Conservation (phyloP, 2,888 invertebrate genomes). For the Tribolium freemani region DNA sequence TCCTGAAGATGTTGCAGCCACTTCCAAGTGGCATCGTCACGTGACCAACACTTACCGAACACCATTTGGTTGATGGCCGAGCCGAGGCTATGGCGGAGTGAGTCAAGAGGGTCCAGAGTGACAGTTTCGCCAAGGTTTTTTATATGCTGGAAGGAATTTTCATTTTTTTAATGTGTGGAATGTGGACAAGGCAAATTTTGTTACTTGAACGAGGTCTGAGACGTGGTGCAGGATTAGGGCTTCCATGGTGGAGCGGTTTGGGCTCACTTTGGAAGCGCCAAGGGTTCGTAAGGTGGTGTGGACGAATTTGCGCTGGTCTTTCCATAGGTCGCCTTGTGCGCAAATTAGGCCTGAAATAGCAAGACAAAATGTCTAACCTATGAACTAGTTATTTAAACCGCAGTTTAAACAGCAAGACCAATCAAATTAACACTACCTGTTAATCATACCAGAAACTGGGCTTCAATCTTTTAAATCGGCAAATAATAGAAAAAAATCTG, state of each 20-base stretch:
- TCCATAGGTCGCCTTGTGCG: constrained; percentile 86
- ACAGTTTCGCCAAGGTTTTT: constrained; percentile 28
- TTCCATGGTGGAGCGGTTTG: constrained; percentile 75
- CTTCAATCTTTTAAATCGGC: too few relatives aligned
- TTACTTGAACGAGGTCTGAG: constrained; percentile 74
- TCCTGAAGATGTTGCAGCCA: constrained; percentile 85
- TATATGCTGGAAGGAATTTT: constrained; percentile 42
- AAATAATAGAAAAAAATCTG: too few relatives aligned
- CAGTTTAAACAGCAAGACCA: too few relatives aligned
- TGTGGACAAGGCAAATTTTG: not conserved
- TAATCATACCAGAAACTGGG: too few relatives aligned
- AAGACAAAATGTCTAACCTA: not conserved
- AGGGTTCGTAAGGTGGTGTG: constrained; percentile 80
- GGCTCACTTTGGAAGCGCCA: constrained; percentile 79
- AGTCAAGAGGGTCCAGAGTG: constrained; percentile 70
- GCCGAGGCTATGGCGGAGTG: constrained; percentile 80
- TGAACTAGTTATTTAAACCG: too few relatives aligned
- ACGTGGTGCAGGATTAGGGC: constrained; percentile 75
- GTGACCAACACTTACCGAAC: constrained; percentile 80
- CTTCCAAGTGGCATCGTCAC: constrained; percentile 81
- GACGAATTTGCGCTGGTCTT: constrained; percentile 83
- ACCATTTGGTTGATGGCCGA: constrained; percentile 83
- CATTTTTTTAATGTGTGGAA: not conserved
- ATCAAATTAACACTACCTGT: too few relatives aligned
- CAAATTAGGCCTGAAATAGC: constrained; percentile 80